Conservation (phyloP, 2,888 invertebrate genomes). For the Laothoe populi region DNA sequence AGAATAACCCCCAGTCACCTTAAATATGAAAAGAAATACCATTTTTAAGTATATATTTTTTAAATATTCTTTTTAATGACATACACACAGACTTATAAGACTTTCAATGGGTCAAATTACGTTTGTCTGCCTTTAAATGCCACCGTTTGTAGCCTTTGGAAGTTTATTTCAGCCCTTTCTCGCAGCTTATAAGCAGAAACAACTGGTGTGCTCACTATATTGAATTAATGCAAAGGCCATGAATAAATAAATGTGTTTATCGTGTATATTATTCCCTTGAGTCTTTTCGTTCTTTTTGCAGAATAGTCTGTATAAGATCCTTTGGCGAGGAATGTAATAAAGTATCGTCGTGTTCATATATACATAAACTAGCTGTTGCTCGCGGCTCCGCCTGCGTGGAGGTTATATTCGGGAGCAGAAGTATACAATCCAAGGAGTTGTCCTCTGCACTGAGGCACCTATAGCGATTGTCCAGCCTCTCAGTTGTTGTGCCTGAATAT, state of each 20-base stretch:
- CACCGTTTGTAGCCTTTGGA: not conserved
- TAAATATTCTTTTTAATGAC: conserved; percentile 1
- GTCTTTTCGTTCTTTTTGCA: not conserved
- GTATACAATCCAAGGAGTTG: too few relatives aligned
- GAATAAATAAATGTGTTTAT: conserved; percentile 3
- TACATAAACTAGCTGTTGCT: too few relatives aligned
- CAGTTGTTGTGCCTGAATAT: too few relatives aligned
- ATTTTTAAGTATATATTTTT: not conserved
- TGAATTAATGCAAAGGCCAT: conserved; percentile 8
- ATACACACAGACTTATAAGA: not conserved
- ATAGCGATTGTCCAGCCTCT: too few relatives aligned
- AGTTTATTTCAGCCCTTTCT: not conserved
- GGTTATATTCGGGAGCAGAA: too few relatives aligned
- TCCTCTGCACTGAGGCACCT: too few relatives aligned
- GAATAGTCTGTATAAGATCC: not conserved
- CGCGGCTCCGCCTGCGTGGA: too few relatives aligned
- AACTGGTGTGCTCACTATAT: conserved; percentile 2
- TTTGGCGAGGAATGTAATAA: conserved; percentile 1
- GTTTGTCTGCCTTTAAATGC: not conserved
- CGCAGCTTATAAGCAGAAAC: not conserved
- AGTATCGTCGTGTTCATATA: not conserved
- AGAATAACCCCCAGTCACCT: too few relatives aligned
- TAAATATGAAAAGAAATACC: not conserved
- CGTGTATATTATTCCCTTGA: not conserved
- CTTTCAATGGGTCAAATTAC: not conserved